Evolutionary conservation across 2,888 invertebrate genomes (phyloP), one percentile per base, ranked within the genome.

Genomic region (Lasioglossum vierecki): DNA sequence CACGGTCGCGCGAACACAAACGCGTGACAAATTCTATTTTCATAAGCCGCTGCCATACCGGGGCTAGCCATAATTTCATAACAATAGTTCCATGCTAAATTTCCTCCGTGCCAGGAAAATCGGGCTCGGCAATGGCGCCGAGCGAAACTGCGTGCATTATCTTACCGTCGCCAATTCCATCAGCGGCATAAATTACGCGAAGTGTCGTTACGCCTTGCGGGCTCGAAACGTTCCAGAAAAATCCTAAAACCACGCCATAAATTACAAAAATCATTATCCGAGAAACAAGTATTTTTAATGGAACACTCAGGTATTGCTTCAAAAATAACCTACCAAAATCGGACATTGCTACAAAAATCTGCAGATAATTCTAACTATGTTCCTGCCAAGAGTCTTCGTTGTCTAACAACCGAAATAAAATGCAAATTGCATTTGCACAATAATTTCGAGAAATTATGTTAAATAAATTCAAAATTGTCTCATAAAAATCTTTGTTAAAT

Each of bases 1-100:
- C 71, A 71, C 80, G 80, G 75, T 80, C 76, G 44, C 53, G 73
- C 53, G 79, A 60, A 49, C 53, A 44, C 71, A 71, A 53, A 53
- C 60, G 63, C 77, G 53, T 72, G 76, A 83, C 74, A 84, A 84
- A 78, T 71, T 66, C 73, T 80, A 86, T 88, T 88, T 88, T 88
- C 84, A 80, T 86, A 88, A 88, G 83, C 82, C 86, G 60, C 82
- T 89, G 87, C 86, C 87, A 80, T 70, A 78, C 60, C 83, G 80
- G 71, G 87, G 87, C 81, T 82, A 80, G 83, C 85, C 85, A 87
- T 89, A 83, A 89, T 89, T 89, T 87, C 81, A 85, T 89, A 87
- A 85, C 84, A 89, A 87, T 89, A 82, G 89, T 77, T 76, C 79
- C 83, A 83, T 82, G 83, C 89, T 87, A 80, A 83, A 87, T 89